Percentiles rank a stretch among this genome's conserved stretches.
Conservation (phyloP, 2,888 invertebrate species). For the Pyrrhosoma nymphula region DNA sequence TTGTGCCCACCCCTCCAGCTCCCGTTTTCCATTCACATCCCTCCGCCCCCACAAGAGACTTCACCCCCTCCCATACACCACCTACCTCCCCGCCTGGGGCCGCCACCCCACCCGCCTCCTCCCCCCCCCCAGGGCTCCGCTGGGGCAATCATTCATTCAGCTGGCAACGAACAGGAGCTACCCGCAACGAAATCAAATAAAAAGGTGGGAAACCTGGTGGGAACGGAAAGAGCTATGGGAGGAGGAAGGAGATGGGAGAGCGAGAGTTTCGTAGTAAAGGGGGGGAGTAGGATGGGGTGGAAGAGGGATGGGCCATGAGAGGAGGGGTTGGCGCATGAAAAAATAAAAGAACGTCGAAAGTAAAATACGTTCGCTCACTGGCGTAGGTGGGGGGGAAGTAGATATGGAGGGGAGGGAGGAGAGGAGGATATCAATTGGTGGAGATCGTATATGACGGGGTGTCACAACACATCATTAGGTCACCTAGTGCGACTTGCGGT, state of each 20-base stretch:
- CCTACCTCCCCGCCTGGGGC: neutral
- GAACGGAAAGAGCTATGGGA: neutral
- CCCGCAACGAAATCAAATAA: conserved; percentile 61
- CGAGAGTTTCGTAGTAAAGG: neutral
- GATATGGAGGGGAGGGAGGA: neutral
- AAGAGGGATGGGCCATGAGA: neutral
- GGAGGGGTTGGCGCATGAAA: neutral
- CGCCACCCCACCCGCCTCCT: neutral
- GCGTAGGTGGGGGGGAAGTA: neutral
- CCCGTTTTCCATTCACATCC: too few species aligned
- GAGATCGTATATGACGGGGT: too few species aligned
- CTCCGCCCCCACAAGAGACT: too few species aligned
- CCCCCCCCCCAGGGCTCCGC: conserved; percentile 11
- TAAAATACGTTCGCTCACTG: conserved; percentile 33
- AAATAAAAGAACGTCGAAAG: conserved; percentile 35
- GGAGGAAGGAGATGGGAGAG: neutral
- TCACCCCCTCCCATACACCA: too few species aligned
- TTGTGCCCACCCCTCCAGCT: too few species aligned
- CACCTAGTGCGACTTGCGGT: too few species aligned
- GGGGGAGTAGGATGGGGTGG: neutral
- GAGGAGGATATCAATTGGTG: too few species aligned
- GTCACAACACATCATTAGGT: too few species aligned
- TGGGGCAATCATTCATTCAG: conserved; percentile 63
- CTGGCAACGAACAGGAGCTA: conserved; percentile 58
- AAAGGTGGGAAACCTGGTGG: conserved; percentile 53